A percentile compares a stretch with the other conserved stretches of the same genome.
phyloP scores from a whole-genome alignment of 2,113 vertebrate genomes.

The Eulacestoma nigropectus region DNA sequence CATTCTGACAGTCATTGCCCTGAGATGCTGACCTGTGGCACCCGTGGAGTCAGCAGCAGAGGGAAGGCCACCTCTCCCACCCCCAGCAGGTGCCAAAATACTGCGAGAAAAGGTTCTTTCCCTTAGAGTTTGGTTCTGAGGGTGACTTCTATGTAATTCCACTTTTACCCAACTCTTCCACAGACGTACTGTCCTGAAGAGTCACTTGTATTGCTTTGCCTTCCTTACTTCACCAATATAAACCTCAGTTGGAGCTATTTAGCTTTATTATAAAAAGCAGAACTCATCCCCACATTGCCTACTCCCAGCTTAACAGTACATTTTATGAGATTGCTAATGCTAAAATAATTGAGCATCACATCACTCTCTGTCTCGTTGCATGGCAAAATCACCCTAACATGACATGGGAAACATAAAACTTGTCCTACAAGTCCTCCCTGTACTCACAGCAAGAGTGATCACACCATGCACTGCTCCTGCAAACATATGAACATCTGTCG shows the following conservation, averaged over 20 bases:
- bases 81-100: neutral
- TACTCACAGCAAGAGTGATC: neutral
- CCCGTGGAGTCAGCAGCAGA: neutral
- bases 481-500: neutral
- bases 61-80: neutral
- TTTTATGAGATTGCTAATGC: neutral
- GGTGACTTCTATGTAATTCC: neutral
- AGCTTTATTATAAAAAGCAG: neutral
- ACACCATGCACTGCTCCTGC: neutral
- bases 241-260: neutral
- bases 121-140: neutral
- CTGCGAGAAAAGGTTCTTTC: neutral
- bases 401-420: neutral
- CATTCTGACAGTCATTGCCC: neutral
- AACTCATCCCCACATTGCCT: neutral
- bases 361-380: neutral
- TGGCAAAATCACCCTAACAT: neutral
- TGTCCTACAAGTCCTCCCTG: neutral
- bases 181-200: neutral
- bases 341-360: neutral
- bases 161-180: neutral
- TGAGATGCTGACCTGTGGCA: neutral
- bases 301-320: neutral
- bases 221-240: neutral
- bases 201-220: neutral